Base-by-base conservation (phyloP, 1,140 invertebrate genomes). In the Drosophila yakuba region DNA sequence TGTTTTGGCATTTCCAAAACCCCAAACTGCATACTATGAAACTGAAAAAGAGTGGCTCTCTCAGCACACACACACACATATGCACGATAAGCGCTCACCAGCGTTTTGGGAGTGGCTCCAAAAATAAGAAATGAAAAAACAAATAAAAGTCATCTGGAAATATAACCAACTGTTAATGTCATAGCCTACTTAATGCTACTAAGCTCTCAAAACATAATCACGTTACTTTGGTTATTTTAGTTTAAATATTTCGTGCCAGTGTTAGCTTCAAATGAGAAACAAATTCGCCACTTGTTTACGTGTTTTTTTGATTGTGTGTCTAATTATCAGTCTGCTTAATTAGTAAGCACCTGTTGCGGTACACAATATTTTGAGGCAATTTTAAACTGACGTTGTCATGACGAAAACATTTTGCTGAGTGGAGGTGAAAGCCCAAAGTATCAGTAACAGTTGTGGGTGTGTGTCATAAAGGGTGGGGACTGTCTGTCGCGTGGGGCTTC, bases 21-120 rank as follows among this genome's bases (percentile, higher is more conserved):
- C 48, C 35, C 54, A 72, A 74, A 68, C 64, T 67, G 47, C 47
- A 68, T 47, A 67, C 60, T 25, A 67, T 14, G 25, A 59, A 67
- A 39, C 14, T 23, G 36, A 57, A 45, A 41, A 48, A 51, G 44
- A 64, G 59, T 44, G 56, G 39, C 61, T 60, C 50, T 63, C 43
- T 39, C 74, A 15, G 8, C 32, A 32, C 39, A 35, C 64, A 17
- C 17, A 17, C 17, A 44, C 35, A 47, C 48, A 23, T 32, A 32
- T 10, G 32, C 32, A 8, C 32, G 32, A 32, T 3, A 86, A 85
- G 28, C 80, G 61, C 77, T 82, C 60, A 60, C 58, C 56, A 25
- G 44, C 73, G 69, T 68, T 88, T 89, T 89, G 84, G 84, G 84
- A 90, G 84, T 89, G 84, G 84, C 84, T 89, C 80, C 64, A 83